Conservation (phyloP, 2,888 invertebrate species). For the Drosophila lacicola region DNA sequence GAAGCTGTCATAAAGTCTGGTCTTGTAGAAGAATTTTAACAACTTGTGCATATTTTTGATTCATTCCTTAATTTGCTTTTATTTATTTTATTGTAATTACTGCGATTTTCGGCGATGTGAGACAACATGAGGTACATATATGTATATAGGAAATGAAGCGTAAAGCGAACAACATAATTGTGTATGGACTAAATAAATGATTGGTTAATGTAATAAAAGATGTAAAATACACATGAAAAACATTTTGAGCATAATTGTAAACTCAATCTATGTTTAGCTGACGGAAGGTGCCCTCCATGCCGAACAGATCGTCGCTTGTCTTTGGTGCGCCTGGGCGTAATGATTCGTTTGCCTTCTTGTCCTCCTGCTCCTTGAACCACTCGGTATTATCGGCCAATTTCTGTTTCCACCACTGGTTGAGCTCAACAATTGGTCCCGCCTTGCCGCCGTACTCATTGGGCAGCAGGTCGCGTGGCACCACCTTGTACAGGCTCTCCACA, state of each 20-base stretch:
- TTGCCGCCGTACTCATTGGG: slow-evolving; percentile 94
- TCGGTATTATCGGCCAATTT: slow-evolving; percentile 91
- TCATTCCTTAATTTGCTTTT: slow-evolving; percentile 67
- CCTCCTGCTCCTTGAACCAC: slow-evolving; percentile 93
- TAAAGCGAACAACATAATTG: slow-evolving; percentile 61
- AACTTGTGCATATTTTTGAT: slow-evolving; percentile 34
- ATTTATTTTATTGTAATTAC: slow-evolving; percentile 60
- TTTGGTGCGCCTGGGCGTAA: slow-evolving; percentile 94
- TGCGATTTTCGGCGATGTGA: slow-evolving; percentile 56
- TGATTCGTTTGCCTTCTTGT: slow-evolving; percentile 91
- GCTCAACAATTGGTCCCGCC: slow-evolving; percentile 89
- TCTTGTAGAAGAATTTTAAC: slow-evolving; percentile 1
- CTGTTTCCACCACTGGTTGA: slow-evolving; percentile 92
- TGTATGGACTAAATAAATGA: slow-evolving; percentile 51
- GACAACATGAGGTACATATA: slow-evolving; percentile 34
- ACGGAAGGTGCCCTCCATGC: slow-evolving; percentile 95
- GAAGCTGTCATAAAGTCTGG: no score
- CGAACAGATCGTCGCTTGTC: slow-evolving; percentile 94
- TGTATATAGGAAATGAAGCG: slow-evolving; percentile 60
- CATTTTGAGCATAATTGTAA: slow-evolving; percentile 15
- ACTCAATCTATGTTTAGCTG: slow-evolving; percentile 92
- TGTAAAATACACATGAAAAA: slow-evolving; percentile 36
- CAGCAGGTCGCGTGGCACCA: slow-evolving; percentile 91
- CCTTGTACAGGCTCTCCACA: slow-evolving; percentile 91
- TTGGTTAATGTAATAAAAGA: slow-evolving; percentile 45